Base-by-base conservation (phyloP, 2,797 vertebrate genomes). In the Poecilia picta region DNA sequence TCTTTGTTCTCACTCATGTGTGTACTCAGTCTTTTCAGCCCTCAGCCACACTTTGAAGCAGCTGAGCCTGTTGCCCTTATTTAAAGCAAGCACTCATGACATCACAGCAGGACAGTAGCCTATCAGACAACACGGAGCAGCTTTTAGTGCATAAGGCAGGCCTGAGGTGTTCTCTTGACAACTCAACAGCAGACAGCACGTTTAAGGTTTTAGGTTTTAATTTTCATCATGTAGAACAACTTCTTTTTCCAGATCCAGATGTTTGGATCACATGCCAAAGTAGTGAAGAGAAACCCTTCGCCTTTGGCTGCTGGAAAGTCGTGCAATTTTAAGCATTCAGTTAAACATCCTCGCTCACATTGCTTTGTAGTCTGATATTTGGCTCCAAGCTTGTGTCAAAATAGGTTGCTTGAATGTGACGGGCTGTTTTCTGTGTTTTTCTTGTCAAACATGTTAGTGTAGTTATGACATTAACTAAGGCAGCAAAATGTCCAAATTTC, bases 1-100 rank as follows among this genome's bases (percentile, higher is more conserved):
- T 77, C 62, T 87, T 80, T 57, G 70, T 45, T 66, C 81, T 79
- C 70, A 28, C 81, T 66, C 90, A 86, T 79, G 72, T 46, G 75
- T 75, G 73, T 53, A 84, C 80, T 83, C 86, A 62, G 87, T 81
- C 84, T 73, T 45, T 57, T 68, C 85, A 87, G 88, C 79, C 45
- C 77, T 86, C 81, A 15, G 47, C 79, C 79, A 88, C 89, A 83
- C 90, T 91, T 90, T 85, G 80, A 82, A 90, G 90, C 91, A 88
- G 87, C 90, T 85, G 85, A 90, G 89, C 64, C 85, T 4, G 51
- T 76, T 73, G 62, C 77, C 80, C 84, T 81, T 77, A 90, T 90
- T 94, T 94, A 92, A 89, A 80, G 57, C 88, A 76, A 74, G 78
- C 76, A 81, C 81, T 36, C 2, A n/a, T 94, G 92, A 94, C 92